phyloP scores from a whole-genome alignment of 2,797 vertebrate species.

The Gymnoscopelus microlampas region DNA sequence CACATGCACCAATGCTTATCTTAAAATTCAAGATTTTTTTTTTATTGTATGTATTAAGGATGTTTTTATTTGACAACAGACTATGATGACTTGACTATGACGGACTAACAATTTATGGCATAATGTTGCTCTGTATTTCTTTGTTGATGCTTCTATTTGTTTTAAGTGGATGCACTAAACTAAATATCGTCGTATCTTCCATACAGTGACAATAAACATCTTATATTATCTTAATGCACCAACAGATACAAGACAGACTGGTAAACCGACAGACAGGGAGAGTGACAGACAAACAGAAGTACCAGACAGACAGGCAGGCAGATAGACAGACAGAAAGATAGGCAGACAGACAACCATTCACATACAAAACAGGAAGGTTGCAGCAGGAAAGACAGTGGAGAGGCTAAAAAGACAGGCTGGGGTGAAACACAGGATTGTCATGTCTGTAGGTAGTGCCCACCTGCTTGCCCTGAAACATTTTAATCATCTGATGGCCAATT shows the following conservation, averaged over 20 bases:
- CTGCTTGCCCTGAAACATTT: constrained; percentile 70
- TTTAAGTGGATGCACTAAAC: too few species aligned
- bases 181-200: too few species aligned
- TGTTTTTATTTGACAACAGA: too few species aligned
- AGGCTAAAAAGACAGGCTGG: not conserved
- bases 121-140: too few species aligned
- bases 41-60: too few species aligned
- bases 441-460: constrained; percentile 60
- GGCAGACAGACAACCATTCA: constrained; percentile 15
- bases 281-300: constrained; percentile 21
- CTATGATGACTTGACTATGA: too few species aligned
- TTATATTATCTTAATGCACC: not conserved
- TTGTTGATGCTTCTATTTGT: too few species aligned
- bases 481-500: constrained; percentile 77
- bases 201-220: too few species aligned
- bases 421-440: constrained; percentile 30
- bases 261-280: constrained; percentile 2
- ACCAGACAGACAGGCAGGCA: constrained; percentile 6
- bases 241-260: constrained; percentile 46
- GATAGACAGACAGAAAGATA: constrained; percentile 26
- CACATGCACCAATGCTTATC: not conserved
- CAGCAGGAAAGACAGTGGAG: constrained; percentile 36
- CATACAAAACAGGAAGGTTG: not conserved
- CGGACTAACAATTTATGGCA: too few species aligned
- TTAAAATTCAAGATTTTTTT: too few species aligned